These are phyloP conservation scores for Coenonympha glycerion DNA, from an alignment of 2,888 invertebrate species.

Conservation along the genomic window DNA sequence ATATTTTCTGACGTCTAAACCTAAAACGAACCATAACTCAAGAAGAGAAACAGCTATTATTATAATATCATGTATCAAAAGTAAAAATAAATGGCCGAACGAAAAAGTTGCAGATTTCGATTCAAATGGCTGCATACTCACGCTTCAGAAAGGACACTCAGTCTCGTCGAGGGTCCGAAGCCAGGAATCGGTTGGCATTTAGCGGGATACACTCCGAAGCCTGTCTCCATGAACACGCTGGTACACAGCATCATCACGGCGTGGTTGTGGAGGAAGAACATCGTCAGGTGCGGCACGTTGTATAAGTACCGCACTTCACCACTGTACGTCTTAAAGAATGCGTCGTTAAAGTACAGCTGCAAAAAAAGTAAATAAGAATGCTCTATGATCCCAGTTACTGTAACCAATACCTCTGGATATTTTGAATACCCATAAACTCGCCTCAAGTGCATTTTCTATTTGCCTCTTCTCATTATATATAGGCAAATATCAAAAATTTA, in stretches of 20 bases:
- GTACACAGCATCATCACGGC: conserved; percentile 86
- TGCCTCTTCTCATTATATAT: no score
- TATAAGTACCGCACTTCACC: conserved; percentile 83
- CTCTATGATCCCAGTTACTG: no score
- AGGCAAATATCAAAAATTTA: no score
- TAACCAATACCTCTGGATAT: no score
- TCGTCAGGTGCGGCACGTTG: conserved; percentile 84
- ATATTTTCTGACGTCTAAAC: no score
- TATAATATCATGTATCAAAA: no score
- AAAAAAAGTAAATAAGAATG: conserved; percentile 36
- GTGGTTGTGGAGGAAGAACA: conserved; percentile 85
- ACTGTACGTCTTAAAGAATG: conserved; percentile 77
- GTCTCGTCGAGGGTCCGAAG: conserved; percentile 82
- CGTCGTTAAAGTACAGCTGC: conserved; percentile 81
- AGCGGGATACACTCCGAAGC: conserved; percentile 89
- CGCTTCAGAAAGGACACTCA: conserved; percentile 47
- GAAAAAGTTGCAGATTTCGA: no score
- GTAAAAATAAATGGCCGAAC: no score
- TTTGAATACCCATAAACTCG: no score
- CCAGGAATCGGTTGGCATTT: conserved; percentile 80
- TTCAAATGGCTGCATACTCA: no score
- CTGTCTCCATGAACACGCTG: conserved; percentile 86
- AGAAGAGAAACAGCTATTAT: no score
- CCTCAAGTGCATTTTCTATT: background rate
- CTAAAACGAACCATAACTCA: no score